Percentiles rank a stretch among this genome's conserved stretches.
Evolutionary conservation across 1,140 invertebrate genomes (phyloP).

Genomic region (Eriocheir sinensis): DNA sequence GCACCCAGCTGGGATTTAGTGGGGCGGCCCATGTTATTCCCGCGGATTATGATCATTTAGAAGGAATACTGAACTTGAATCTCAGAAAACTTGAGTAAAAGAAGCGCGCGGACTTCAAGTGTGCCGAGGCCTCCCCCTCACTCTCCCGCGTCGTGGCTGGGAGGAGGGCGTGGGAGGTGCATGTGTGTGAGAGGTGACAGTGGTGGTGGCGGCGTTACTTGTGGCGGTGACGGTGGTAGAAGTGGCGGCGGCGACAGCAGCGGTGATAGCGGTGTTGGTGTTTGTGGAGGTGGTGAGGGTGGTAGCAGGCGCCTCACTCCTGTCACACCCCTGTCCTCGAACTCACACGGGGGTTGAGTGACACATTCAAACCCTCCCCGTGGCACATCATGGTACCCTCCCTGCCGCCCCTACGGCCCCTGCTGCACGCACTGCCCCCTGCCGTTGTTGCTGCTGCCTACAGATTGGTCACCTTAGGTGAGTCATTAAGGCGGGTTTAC

Average conservation of each 20-base stretch:
- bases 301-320: background rate
- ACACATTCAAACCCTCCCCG: background rate
- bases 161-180: background rate
- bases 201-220: background rate
- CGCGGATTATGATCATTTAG: background rate
- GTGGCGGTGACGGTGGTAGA: background rate
- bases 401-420: background rate
- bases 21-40: background rate
- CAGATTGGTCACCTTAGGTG: background rate
- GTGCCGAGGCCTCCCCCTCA: background rate
- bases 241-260: background rate
- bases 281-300: background rate
- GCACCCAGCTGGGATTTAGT: background rate
- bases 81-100: background rate
- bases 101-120: background rate
- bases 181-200: slow-evolving; percentile 9
- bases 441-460: background rate
- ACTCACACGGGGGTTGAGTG: background rate
- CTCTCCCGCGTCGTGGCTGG: background rate
- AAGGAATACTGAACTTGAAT: background rate
- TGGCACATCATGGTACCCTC: background rate
- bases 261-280: background rate
- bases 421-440: background rate
- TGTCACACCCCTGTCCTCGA: background rate
- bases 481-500: background rate